These are phyloP conservation scores for Psittacula cyanocephala DNA, from an alignment of 2,113 vertebrate species.

Conservation along the genomic window DNA sequence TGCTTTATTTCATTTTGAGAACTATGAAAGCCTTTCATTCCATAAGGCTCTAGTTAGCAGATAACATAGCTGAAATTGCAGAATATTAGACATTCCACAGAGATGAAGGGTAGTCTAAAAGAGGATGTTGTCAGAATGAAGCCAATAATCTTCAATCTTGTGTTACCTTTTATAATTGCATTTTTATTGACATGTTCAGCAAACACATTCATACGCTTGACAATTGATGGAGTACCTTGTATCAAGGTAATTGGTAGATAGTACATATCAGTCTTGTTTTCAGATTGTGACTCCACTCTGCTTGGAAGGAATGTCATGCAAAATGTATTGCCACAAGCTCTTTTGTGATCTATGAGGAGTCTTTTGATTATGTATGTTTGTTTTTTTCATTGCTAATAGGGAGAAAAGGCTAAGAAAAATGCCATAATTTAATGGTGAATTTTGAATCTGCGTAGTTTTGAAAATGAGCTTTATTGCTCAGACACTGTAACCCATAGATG, in stretches of 20 bases:
- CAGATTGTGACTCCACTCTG: not conserved
- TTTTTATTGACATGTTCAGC: constrained; percentile 61
- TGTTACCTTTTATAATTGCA: constrained; percentile 56
- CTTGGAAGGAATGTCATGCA: not conserved
- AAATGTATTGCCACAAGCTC: not conserved
- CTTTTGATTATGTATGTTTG: not conserved
- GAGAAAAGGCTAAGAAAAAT: not conserved
- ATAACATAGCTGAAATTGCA: constrained; percentile 44
- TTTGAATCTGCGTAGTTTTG: not conserved
- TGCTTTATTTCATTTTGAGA: constrained; percentile 29
- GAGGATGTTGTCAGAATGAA: constrained; percentile 18
- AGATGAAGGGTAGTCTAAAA: not conserved
- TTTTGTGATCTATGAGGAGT: not conserved
- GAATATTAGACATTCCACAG: constrained; percentile 25
- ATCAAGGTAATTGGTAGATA: constrained; percentile 50
- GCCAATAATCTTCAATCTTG: constrained; percentile 5
- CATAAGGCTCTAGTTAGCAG: constrained; percentile 22
- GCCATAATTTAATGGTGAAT: not conserved
- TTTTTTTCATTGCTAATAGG: not conserved
- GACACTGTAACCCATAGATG: not conserved
- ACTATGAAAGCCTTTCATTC: constrained; percentile 16
- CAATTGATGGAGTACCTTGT: constrained; percentile 27
- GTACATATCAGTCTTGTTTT: not conserved
- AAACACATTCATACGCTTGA: not conserved
- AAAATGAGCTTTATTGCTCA: not conserved